Conservation (phyloP, 2,888 invertebrate species). For the Sipha maydis region DNA sequence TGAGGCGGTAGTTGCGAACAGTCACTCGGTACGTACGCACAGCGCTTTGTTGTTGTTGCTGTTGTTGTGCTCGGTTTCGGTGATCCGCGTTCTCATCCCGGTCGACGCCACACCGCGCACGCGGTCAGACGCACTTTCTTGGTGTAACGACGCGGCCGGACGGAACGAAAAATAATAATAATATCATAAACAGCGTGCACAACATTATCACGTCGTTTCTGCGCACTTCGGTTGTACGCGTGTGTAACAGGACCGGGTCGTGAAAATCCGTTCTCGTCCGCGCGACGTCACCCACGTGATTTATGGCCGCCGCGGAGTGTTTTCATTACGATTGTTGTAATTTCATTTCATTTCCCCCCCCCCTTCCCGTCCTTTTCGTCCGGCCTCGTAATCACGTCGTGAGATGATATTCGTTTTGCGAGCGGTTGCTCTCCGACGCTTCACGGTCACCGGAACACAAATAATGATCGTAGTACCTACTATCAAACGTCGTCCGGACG, state of each 20-base stretch:
- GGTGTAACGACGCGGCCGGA: background rate
- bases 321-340: background rate
- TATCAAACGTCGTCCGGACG: background rate
- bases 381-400: background rate
- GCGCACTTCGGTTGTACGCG: background rate
- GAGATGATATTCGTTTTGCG: background rate
- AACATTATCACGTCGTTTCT: conserved; percentile 11
- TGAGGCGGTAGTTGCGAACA: no score
- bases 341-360: background rate
- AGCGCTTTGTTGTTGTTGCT: no score
- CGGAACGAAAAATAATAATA: no score
- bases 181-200: background rate
- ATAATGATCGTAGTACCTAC: background rate
- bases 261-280: conserved; percentile 14
- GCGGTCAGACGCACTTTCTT: background rate
- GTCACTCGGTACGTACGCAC: no score
- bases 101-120: background rate
- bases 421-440: background rate
- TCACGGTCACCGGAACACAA: background rate
- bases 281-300: background rate
- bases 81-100: background rate
- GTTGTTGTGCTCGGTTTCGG: no score
- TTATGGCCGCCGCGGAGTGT: background rate
- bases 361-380: no score
- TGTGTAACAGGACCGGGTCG: background rate